Base-by-base conservation (phyloP, 2,888 invertebrate genomes). In the Heliconius cydno region DNA sequence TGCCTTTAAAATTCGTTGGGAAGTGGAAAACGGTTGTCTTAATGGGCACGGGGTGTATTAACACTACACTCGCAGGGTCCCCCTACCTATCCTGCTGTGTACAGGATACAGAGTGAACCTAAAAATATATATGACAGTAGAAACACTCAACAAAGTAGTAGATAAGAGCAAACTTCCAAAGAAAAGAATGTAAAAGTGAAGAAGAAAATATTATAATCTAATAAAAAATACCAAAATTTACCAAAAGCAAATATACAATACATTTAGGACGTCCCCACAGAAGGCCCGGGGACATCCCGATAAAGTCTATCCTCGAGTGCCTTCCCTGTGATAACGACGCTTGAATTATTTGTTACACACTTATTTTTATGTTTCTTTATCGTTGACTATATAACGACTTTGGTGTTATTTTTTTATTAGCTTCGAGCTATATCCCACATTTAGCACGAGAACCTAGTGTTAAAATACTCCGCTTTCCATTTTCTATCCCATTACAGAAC, bases 301-400 rank as follows among this genome's bases (percentile, higher is more conserved):
- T 75, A 75, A 75, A 75, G 63, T 75, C 28, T 75, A 75, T 75
- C 46, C 75, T 66, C 46, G 75, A 66, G 66, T 75, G 75, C 28
- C 75, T 75, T 30, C 65, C 9, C 75, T 13, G 6, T 41, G 75
- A 75, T 75, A 75, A 75, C 65, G 41, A 41, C 75, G 46, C 65
- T 75, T 75, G 66, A 75, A 75, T 75, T 75, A 75, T 75, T 75
- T 66, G 65, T 13, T 28, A 75, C 46, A 75, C 28, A 75, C 41
- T 75, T 75, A 46, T 75, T 75, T 65, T 65, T 41, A 63, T 75
- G n/a, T 46, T 66, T 28, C 7, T 60, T 75, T 65, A 75, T 63
- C 38, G 22, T 10, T 30, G 19, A 65, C 41, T 46, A 46, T 63
- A 22, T 46, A 38, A 46, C 41, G 46, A 28, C 25, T 12, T 13